Conservation (phyloP, 2,888 invertebrate species). For the Eurytoma adleriae region DNA sequence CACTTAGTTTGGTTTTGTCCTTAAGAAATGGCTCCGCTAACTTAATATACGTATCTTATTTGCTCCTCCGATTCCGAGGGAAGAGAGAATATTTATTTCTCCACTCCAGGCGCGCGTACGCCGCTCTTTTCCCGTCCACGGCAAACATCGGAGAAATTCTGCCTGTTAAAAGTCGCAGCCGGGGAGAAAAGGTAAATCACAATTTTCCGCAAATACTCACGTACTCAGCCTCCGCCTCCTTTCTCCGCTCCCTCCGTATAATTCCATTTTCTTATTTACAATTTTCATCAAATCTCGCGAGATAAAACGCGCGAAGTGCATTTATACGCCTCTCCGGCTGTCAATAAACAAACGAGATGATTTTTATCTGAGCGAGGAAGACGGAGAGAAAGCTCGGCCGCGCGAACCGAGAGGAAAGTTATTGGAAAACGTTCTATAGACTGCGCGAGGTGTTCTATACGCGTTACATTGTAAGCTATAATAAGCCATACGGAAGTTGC, state of each 20-base stretch:
- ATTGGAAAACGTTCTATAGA: too few species aligned
- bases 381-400: too few species aligned
- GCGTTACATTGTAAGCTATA: too few species aligned
- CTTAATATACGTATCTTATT: constrained; percentile 13
- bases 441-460: too few species aligned
- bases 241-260: not conserved
- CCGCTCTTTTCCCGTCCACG: not conserved
- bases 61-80: not conserved
- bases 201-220: constrained; percentile 16
- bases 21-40: too few species aligned
- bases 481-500: too few species aligned
- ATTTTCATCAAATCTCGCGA: constrained; percentile 32
- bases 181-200: constrained; percentile 12
- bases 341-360: constrained; percentile 29
- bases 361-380: not conserved
- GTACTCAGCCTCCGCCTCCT: not conserved
- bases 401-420: too few species aligned
- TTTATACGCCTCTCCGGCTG: not conserved
- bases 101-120: not conserved
- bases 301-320: constrained; percentile 12
- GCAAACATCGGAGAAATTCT: constrained; percentile 25
- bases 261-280: constrained; percentile 44
- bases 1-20: not conserved
- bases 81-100: constrained; percentile 25
- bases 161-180: constrained; percentile 11